A percentile compares a stretch with the other conserved stretches of the same genome.
Evolutionary conservation across 2,888 invertebrate species (phyloP).

Genomic region (Tenthredo mesomela): DNA sequence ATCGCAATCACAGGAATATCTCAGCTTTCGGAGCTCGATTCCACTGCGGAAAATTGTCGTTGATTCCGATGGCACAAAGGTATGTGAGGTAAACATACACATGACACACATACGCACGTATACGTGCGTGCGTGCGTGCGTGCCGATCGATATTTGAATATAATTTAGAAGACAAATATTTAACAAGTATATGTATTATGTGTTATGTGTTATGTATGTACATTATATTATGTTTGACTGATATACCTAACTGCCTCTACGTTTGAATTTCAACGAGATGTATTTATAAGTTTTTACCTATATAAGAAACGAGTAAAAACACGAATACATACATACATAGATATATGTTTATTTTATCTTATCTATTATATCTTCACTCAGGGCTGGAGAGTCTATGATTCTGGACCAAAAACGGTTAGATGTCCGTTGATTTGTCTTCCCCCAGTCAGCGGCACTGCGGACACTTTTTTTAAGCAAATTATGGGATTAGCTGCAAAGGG

Average conservation of each 20-base stretch:
- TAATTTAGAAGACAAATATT: not conserved
- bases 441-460: slow-evolving; percentile 93
- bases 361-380: slow-evolving; percentile 71
- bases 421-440: slow-evolving; percentile 92
- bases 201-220: too few species aligned
- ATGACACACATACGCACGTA: not conserved
- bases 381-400: slow-evolving; percentile 94
- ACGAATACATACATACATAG: slow-evolving; percentile 67
- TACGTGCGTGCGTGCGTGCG: not conserved
- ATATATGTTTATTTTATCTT: slow-evolving; percentile 53
- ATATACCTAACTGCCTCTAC: not conserved
- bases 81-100: slow-evolving; percentile 69
- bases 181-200: not conserved
- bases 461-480: slow-evolving; percentile 92
- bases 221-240: not conserved
- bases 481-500: slow-evolving; percentile 89
- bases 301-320: not conserved
- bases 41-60: slow-evolving; percentile 88
- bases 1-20: slow-evolving; percentile 88
- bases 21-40: slow-evolving; percentile 89
- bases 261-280: not conserved
- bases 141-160: not conserved
- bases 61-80: slow-evolving; percentile 89
- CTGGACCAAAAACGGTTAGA: slow-evolving; percentile 89
- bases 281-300: not conserved